phyloP scores from a whole-genome alignment of 2,113 vertebrate genomes.

The Gnathonemus longibarbis region DNA sequence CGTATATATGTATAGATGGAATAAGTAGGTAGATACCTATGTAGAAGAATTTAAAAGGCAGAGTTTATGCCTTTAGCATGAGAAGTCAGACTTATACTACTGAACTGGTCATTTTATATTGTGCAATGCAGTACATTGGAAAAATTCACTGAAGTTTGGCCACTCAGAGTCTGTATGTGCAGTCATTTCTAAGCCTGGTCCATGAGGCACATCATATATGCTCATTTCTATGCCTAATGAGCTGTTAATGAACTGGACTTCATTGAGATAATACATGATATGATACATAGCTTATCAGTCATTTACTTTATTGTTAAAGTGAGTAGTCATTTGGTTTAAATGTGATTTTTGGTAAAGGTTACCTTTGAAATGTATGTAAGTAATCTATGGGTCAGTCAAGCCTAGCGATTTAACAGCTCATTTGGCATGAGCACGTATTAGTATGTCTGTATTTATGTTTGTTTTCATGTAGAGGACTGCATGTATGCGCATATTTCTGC shows the following conservation, averaged over 20 bases:
- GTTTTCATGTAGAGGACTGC: not conserved
- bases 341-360: not conserved
- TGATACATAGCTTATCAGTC: not conserved
- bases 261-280: not conserved
- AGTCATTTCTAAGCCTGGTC: not conserved
- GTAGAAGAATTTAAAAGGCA: not conserved
- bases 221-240: not conserved
- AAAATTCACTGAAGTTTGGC: not conserved
- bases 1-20: constrained; percentile 43
- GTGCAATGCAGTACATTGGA: not conserved
- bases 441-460: not conserved
- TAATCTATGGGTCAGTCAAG: not conserved
- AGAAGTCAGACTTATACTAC: constrained; percentile 12
- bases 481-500: not conserved
- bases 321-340: not conserved
- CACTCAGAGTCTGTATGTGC: not conserved
- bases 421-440: not conserved
- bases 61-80: not conserved
- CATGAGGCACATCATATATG: not conserved
- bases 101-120: constrained; percentile 1
- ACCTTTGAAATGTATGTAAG: not conserved
- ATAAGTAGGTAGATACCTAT: not conserved
- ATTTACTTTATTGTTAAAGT: not conserved
- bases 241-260: not conserved
- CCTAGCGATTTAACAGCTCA: not conserved